phyloP scores from a whole-genome alignment of 2,113 vertebrate species.

The Phodopus roborovskii region DNA sequence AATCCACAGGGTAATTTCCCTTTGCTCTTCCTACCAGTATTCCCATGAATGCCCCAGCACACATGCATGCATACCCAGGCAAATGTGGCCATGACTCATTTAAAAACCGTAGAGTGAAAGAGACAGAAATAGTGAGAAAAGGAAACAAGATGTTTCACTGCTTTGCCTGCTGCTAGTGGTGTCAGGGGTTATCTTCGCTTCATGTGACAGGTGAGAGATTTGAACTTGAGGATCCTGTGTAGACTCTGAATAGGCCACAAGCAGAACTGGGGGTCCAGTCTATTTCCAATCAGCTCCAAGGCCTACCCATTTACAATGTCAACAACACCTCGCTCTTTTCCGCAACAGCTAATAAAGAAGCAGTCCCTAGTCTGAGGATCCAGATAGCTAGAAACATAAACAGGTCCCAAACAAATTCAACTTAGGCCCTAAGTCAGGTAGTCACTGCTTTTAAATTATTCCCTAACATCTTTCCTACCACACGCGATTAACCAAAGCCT shows the following conservation, averaged over 20 bases:
- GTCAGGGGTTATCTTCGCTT: background rate
- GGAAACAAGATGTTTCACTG: background rate
- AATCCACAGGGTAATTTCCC: background rate
- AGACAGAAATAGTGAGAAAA: background rate
- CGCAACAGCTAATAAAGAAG: background rate
- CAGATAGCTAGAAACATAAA: background rate
- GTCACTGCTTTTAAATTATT: background rate
- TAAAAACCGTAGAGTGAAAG: background rate
- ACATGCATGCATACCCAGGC: background rate
- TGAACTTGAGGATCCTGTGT: background rate
- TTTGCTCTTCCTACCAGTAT: background rate
- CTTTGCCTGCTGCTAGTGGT: background rate
- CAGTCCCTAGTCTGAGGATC: background rate
- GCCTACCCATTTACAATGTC: too few relatives aligned
- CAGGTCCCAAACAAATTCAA: background rate
- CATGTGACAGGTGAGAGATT: background rate
- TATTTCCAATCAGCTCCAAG: background rate
- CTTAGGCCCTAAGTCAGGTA: too few relatives aligned
- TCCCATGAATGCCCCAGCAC: rapidly evolving
- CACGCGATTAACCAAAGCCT: background rate
- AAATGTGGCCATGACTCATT: background rate
- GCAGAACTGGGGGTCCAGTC: background rate
- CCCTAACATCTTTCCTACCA: background rate
- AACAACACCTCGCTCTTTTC: background rate
- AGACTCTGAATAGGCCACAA: background rate